Evolutionary conservation across 2,888 invertebrate species (phyloP).

Genomic region (Chrysolina americana): DNA sequence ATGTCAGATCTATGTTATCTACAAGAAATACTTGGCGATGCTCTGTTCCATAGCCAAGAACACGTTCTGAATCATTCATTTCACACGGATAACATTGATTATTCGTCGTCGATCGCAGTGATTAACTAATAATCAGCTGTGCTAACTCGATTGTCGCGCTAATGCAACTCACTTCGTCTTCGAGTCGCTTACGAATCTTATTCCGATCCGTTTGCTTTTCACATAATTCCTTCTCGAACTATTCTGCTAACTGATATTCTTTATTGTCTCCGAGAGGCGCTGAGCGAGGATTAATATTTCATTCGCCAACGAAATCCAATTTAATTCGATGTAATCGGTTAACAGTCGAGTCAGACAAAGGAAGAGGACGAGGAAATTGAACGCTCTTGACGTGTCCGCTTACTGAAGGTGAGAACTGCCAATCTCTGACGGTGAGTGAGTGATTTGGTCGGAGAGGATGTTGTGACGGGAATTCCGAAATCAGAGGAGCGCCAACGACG

Average conservation of each 20-base stretch:
- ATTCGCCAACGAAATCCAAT: conserved; percentile 19
- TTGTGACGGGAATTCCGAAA: background rate
- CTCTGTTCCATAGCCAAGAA: too few species aligned
- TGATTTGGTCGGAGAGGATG: background rate
- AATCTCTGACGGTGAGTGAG: background rate
- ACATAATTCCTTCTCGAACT: conserved; percentile 10
- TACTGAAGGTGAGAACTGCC: background rate
- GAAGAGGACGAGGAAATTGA: conserved; percentile 9
- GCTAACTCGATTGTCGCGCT: conserved; percentile 3
- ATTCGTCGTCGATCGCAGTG: too few species aligned
- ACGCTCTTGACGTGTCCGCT: background rate
- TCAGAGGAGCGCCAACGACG: too few species aligned
- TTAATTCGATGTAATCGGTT: conserved; percentile 9
- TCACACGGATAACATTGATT: too few species aligned
- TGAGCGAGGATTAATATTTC: conserved; percentile 18
- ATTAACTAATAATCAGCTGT: background rate
- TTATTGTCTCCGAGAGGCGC: background rate
- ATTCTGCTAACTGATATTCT: conserved; percentile 22
- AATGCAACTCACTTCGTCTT: conserved; percentile 21
- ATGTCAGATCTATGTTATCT: too few species aligned
- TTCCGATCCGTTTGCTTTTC: conserved; percentile 26
- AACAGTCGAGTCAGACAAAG: background rate
- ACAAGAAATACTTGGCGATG: too few species aligned
- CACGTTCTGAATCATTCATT: too few species aligned
- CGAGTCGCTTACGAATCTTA: conserved; percentile 9